Percentiles rank a stretch among this genome's conserved stretches.
Conservation (phyloP, 2,888 invertebrate species). For the Sinhomidia bicolor region DNA sequence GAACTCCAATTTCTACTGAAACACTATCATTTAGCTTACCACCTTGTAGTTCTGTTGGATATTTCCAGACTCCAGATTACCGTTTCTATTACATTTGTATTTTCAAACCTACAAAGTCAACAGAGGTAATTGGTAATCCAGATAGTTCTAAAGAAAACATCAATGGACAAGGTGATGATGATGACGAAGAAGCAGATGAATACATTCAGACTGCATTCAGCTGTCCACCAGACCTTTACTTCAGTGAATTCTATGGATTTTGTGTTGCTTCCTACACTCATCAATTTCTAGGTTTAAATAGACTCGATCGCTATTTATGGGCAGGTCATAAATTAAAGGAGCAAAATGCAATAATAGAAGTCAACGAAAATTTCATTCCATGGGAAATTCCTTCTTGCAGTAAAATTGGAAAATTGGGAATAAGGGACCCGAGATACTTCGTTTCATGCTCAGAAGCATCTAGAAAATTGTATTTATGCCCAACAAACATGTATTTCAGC, state of each 20-base stretch:
- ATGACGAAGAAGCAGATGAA: slow-evolving; percentile 71
- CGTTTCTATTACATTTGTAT: slow-evolving; percentile 76
- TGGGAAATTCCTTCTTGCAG: slow-evolving; percentile 70
- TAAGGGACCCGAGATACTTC: slow-evolving; percentile 76
- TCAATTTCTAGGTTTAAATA: slow-evolving; percentile 68
- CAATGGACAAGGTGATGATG: slow-evolving; percentile 36
- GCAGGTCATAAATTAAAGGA: slow-evolving; percentile 53
- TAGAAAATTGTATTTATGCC: slow-evolving; percentile 71
- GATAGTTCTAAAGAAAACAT: slow-evolving; percentile 68
- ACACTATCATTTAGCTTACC: slow-evolving; percentile 64
- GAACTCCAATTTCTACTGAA: slow-evolving; percentile 29
- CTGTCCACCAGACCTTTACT: slow-evolving; percentile 75
- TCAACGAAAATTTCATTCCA: slow-evolving; percentile 58
- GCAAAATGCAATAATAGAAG: slow-evolving; percentile 48
- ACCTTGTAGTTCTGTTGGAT: slow-evolving; percentile 70
- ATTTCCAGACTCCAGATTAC: slow-evolving; percentile 75
- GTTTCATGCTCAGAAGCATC: slow-evolving; percentile 58
- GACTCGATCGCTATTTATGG: slow-evolving; percentile 75
- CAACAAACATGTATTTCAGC: slow-evolving; percentile 78
- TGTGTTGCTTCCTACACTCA: slow-evolving; percentile 76
- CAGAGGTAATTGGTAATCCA: slow-evolving; percentile 39
- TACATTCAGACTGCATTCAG: slow-evolving; percentile 69
- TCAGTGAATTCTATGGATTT: slow-evolving; percentile 75
- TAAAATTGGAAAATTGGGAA: slow-evolving; percentile 64
- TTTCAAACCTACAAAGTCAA: background rate